phyloP scores from a whole-genome alignment of 2,888 invertebrate species.

The Watsonalla binaria region DNA sequence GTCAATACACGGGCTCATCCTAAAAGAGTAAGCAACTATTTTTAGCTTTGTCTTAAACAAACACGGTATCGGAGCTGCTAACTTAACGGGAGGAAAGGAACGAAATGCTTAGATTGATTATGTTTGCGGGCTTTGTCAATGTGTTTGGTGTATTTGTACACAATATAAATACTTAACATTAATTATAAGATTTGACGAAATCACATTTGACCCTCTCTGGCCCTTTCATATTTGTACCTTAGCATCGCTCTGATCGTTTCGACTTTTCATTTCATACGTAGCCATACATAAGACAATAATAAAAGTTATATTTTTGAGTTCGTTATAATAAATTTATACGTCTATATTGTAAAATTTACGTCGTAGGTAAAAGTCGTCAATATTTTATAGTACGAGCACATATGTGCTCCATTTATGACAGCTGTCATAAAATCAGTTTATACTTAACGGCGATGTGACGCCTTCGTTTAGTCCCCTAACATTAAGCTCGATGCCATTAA shows the following conservation, averaged over 20 bases:
- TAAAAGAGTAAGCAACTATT: constrained; percentile 17
- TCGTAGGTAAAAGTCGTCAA: constrained; percentile 46
- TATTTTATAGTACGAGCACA: constrained; percentile 42
- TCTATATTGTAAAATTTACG: constrained; percentile 39
- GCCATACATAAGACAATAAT: too few species aligned
- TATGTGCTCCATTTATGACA: constrained; percentile 26
- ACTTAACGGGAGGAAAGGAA: not conserved
- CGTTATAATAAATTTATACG: constrained; percentile 18
- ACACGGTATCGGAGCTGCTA: not conserved
- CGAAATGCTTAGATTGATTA: not conserved
- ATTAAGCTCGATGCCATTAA: not conserved
- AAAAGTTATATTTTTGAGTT: too few species aligned
- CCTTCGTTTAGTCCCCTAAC: not conserved
- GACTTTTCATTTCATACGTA: too few species aligned
- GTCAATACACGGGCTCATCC: constrained; percentile 45
- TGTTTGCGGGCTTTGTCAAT: too few species aligned
- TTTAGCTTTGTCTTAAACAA: constrained; percentile 6
- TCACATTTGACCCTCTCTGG: too few species aligned
- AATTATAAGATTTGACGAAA: too few species aligned
- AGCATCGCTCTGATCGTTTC: too few species aligned
- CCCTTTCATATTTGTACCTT: too few species aligned
- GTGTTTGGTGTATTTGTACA: too few species aligned
- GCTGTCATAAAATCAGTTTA: constrained; percentile 3
- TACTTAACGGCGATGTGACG: not conserved
- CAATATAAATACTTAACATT: too few species aligned